A percentile compares a stretch with the other conserved stretches of the same genome.
Evolutionary conservation across 2,113 vertebrate genomes (phyloP).

Genomic region (Pseudorhombus dupliciocellatus): DNA sequence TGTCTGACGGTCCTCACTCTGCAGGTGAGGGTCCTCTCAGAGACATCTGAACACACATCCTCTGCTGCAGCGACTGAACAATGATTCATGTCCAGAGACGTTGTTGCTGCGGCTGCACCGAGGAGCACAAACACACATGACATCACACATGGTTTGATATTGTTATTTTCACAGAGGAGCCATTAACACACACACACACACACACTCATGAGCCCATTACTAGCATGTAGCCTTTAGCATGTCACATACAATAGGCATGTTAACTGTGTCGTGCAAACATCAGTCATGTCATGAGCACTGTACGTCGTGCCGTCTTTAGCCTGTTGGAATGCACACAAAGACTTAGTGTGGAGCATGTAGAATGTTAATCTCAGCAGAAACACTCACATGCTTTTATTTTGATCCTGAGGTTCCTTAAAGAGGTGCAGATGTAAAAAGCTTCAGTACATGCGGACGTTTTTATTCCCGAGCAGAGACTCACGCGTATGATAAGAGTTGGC

Average conservation of each 20-base stretch:
- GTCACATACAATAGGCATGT: not conserved
- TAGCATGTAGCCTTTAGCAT: not conserved
- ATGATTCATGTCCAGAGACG: conserved; percentile 38
- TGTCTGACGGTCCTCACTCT: not conserved
- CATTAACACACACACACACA: not conserved
- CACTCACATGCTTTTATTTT: too few relatives aligned
- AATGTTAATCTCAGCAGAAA: not conserved
- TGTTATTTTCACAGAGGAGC: conserved; percentile 3
- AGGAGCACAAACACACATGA: conserved; percentile 36
- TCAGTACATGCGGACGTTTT: too few relatives aligned
- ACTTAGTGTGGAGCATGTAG: not conserved
- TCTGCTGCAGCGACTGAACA: conserved; percentile 15
- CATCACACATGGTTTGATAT: not conserved
- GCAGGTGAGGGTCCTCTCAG: not conserved
- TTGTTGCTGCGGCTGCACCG: conserved; percentile 12
- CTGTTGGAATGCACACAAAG: too few relatives aligned
- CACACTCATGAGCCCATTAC: too few relatives aligned
- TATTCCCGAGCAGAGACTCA: too few relatives aligned
- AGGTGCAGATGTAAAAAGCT: too few relatives aligned
- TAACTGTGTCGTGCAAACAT: too few relatives aligned
- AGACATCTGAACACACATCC: not conserved
- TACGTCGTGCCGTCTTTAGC: too few relatives aligned
- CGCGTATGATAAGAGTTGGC: too few relatives aligned
- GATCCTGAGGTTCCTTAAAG: too few relatives aligned
- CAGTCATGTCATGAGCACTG: too few relatives aligned